These are phyloP conservation scores for Sisor rabdophorus DNA, from an alignment of 2,113 vertebrate genomes.

Conservation along the genomic window DNA sequence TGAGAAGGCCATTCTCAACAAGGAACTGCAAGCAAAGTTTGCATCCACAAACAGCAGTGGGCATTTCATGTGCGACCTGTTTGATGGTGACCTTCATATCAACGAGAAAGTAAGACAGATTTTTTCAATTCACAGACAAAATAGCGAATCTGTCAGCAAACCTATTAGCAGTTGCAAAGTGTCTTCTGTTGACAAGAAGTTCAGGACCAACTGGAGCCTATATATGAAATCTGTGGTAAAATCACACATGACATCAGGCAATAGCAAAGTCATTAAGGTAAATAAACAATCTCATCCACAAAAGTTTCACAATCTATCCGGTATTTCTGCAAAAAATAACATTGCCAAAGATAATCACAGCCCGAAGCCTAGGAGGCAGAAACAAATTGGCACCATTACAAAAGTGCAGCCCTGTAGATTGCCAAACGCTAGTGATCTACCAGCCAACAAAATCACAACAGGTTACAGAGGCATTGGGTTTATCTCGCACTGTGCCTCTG, in stretches of 20 bases:
- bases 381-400: background rate
- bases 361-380: background rate
- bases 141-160: background rate
- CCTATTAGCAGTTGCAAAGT: constrained; percentile 4
- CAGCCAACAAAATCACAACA: constrained; percentile 55
- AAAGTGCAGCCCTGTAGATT: constrained; percentile 17
- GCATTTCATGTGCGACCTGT: constrained; percentile 75
- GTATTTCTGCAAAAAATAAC: background rate
- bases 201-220: background rate
- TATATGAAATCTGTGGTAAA: constrained; percentile 1
- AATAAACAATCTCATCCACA: background rate
- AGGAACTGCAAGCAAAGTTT: constrained; percentile 71
- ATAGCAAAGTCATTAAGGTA: background rate
- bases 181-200: background rate
- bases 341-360: background rate
- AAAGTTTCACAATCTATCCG: background rate
- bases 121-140: constrained; percentile 51
- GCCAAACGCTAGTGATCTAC: constrained; percentile 63
- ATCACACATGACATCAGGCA: background rate
- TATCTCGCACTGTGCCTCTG: constrained; percentile 65
- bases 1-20: constrained; percentile 66
- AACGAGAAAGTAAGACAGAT: constrained; percentile 78
- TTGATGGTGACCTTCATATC: constrained; percentile 74
- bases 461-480: constrained; percentile 65
- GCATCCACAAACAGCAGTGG: constrained; percentile 69